phyloP scores from a whole-genome alignment of 2,888 invertebrate species.

The Microctonus hyperodae region DNA sequence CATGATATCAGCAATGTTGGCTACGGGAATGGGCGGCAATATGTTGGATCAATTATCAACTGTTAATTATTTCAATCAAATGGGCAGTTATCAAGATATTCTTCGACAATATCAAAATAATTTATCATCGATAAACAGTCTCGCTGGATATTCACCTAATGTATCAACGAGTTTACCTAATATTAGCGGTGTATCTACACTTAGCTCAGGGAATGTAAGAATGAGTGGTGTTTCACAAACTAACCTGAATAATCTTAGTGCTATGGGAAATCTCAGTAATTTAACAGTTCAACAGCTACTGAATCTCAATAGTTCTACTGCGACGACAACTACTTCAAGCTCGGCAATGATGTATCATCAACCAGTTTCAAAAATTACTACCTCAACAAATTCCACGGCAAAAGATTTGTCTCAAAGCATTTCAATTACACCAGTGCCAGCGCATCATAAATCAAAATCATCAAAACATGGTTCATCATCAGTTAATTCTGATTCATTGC shows the following conservation, averaged over 20 bases:
- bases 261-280: conserved; percentile 41
- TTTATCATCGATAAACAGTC: conserved; percentile 46
- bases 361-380: conserved; percentile 43
- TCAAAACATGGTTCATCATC: conserved; percentile 31
- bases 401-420: conserved; percentile 64
- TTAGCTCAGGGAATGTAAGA: conserved; percentile 43
- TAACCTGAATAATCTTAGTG: conserved; percentile 39
- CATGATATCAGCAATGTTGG: conserved; percentile 51
- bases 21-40: conserved; percentile 47
- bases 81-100: conserved; percentile 55
- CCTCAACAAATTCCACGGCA: conserved; percentile 46
- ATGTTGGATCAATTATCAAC: conserved; percentile 53
- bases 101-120: conserved; percentile 56
- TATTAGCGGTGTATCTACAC: conserved; percentile 43
- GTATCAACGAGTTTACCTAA: conserved; percentile 40
- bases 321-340: conserved; percentile 35
- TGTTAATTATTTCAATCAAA: conserved; percentile 54
- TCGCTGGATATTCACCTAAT: conserved; percentile 42
- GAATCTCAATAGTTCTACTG: conserved; percentile 46
- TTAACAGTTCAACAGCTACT: conserved; percentile 49
- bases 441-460: conserved; percentile 44
- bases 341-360: conserved; percentile 47
- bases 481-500: conserved; percentile 39
- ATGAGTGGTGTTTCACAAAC: conserved; percentile 26
- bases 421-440: conserved; percentile 61